These are phyloP conservation scores for Apodemia mormo DNA, from an alignment of 2,888 invertebrate species.

Conservation along the genomic window DNA sequence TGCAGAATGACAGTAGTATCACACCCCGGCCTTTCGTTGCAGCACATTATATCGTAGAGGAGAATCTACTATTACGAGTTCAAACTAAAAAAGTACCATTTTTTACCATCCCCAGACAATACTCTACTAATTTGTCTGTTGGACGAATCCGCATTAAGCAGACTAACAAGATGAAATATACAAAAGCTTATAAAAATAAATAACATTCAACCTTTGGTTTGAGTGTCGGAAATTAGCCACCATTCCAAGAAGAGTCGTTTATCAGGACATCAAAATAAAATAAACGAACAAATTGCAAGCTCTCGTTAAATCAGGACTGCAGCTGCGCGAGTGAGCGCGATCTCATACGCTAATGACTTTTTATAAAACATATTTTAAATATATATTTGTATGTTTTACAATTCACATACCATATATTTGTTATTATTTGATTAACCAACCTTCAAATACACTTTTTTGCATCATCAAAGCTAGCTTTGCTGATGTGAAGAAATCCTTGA, in stretches of 20 bases:
- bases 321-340: conserved; percentile 39
- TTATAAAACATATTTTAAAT: too few species aligned
- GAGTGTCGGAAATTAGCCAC: conserved; percentile 53
- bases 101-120: neutral
- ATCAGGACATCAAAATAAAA: conserved; percentile 65
- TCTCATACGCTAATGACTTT: conserved; percentile 21
- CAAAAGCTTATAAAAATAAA: neutral
- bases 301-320: conserved; percentile 51
- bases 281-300: conserved; percentile 59
- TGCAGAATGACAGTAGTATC: too few species aligned
- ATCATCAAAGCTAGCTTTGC: too few species aligned
- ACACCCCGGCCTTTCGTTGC: too few species aligned
- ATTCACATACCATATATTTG: too few species aligned
- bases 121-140: neutral
- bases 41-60: too few species aligned
- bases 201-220: conserved; percentile 23
- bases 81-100: neutral
- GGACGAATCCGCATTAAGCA: neutral
- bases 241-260: conserved; percentile 63
- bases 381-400: too few species aligned
- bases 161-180: neutral
- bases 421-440: too few species aligned
- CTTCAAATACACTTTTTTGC: too few species aligned
- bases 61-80: too few species aligned
- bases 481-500: too few species aligned